Percentiles rank a stretch among this genome's conserved stretches.
Conservation (phyloP, 2,797 vertebrate species). For the Pteropus rufus region DNA sequence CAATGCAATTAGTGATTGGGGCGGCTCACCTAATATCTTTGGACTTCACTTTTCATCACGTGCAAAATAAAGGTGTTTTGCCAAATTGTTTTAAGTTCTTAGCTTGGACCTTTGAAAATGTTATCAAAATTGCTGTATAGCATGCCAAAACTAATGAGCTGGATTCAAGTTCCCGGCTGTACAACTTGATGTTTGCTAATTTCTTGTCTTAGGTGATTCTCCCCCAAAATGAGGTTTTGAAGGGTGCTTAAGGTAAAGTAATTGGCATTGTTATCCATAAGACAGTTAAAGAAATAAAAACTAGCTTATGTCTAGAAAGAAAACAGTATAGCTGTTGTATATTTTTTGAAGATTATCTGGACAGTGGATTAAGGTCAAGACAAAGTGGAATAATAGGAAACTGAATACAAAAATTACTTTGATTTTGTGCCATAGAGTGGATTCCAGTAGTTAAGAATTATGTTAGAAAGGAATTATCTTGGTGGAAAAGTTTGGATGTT, state of each 20-base stretch:
- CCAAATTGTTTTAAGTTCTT: neutral
- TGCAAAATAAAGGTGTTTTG: neutral
- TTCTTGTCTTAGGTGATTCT: neutral
- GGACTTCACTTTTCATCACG: neutral
- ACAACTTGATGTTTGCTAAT: neutral
- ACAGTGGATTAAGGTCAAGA: neutral
- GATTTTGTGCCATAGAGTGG: neutral
- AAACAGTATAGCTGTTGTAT: neutral
- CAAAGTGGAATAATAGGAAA: conserved; percentile 17
- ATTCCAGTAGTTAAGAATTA: conserved; percentile 19
- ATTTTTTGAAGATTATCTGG: neutral
- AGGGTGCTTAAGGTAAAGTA: neutral
- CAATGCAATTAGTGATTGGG: neutral
- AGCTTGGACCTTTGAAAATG: neutral
- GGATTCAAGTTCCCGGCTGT: neutral
- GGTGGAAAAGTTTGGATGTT: conserved; percentile 12
- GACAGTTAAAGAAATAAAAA: conserved; percentile 16
- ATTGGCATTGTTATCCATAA: neutral
- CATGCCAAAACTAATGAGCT: neutral
- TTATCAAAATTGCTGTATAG: neutral
- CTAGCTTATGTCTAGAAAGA: neutral
- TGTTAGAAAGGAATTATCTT: neutral
- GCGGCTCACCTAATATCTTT: neutral
- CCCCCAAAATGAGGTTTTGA: neutral
- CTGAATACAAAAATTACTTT: conserved; percentile 11